Evolutionary conservation across 1,140 invertebrate species (phyloP).

Genomic region (Nymphalis io): DNA sequence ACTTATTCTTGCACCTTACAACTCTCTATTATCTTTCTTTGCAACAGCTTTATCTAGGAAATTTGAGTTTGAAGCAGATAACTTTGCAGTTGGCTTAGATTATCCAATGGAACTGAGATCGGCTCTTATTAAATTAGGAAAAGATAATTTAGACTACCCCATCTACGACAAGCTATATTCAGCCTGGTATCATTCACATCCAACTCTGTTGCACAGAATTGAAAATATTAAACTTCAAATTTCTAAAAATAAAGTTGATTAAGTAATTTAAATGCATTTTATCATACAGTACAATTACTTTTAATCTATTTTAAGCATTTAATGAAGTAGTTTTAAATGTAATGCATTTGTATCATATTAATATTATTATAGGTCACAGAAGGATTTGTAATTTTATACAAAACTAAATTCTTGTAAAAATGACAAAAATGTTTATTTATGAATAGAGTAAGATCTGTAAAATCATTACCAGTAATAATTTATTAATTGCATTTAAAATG

Average conservation of each 20-base stretch:
- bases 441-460: conserved; percentile 9
- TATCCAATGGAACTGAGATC: conserved; percentile 86
- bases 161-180: conserved; percentile 95
- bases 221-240: conserved; percentile 85
- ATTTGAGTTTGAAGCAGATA: conserved; percentile 99
- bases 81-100: conserved; percentile 92
- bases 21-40: conserved; percentile 89
- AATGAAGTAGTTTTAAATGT: conserved; percentile 9
- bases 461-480: background rate
- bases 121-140: conserved; percentile 95
- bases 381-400: conserved; percentile 7
- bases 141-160: conserved; percentile 97
- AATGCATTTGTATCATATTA: conserved; percentile 21
- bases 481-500: conserved; percentile 17
- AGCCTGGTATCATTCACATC: conserved; percentile 97
- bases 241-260: conserved; percentile 19
- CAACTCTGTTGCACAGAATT: conserved; percentile 95
- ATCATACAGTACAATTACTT: conserved; percentile 25
- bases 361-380: conserved; percentile 13
- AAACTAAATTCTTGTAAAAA: conserved; percentile 12
- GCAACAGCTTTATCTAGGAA: conserved; percentile 86
- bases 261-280: conserved; percentile 7
- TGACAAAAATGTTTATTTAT: background rate
- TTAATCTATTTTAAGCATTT: conserved; percentile 20
- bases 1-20: conserved; percentile 96